A percentile compares a stretch with the other conserved stretches of the same genome.
Evolutionary conservation across 2,113 vertebrate genomes (phyloP).

Genomic region (Athene cunicularia): DNA sequence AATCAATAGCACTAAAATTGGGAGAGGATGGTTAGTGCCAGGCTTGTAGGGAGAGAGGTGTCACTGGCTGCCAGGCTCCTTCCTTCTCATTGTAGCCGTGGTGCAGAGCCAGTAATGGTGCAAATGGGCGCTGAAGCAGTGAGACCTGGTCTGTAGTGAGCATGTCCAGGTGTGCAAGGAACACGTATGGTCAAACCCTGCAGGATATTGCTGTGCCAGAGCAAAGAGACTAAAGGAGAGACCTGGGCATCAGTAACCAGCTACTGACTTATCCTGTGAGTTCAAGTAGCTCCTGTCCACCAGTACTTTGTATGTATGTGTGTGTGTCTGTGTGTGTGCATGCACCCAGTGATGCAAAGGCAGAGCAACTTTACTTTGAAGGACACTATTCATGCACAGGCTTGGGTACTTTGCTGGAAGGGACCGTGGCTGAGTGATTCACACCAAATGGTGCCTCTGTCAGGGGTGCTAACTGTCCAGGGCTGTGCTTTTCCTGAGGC

Average conservation of each 20-base stretch:
- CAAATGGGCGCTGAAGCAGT: neutral
- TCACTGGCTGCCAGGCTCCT: neutral
- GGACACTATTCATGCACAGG: too few species aligned
- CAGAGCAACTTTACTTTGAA: neutral
- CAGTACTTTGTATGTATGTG: neutral
- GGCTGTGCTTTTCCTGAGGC: neutral
- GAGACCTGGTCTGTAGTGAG: neutral
- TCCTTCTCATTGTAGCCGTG: neutral
- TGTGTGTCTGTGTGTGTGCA: fast-evolving
- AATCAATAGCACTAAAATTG: neutral
- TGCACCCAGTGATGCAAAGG: neutral
- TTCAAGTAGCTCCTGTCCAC: neutral
- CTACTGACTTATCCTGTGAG: neutral
- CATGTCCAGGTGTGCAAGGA: neutral
- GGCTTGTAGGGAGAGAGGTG: fast-evolving
- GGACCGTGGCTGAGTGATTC: neutral
- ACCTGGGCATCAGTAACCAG: neutral
- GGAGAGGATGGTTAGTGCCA: neutral
- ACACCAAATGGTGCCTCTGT: neutral
- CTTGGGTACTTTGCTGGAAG: neutral
- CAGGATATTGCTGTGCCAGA: neutral
- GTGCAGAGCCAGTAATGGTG: neutral
- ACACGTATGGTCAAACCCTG: neutral
- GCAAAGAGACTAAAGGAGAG: neutral
- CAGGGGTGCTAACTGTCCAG: neutral